Base-by-base conservation (phyloP, 1,140 invertebrate genomes). In the Cyclargus thomasi region DNA sequence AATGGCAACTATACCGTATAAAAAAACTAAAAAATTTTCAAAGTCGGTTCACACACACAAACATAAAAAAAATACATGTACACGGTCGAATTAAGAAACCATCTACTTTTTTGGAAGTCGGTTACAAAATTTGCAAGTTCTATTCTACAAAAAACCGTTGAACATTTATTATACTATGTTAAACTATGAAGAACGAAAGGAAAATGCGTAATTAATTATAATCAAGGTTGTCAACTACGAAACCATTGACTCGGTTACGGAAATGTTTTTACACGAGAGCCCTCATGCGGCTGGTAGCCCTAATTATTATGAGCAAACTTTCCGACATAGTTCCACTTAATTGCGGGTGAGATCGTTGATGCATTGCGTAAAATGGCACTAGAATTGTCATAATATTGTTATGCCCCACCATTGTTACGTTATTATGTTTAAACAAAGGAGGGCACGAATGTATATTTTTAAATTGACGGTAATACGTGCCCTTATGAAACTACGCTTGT, bases 301-400 rank as follows among this genome's bases (percentile, higher is more conserved):
- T 47, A 47, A 47, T 47, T 47, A 47, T 47, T 47, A 47, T 47
- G 39, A 47, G 39, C 39, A 14, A 47, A 47, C 39, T 47, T 47
- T 47, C 39, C 39, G 39, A 47, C 39, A 47, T 47, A 47, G 39
- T 47, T 47, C 39, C 11, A 47, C 11, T 47, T 47, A 47, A 47
- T 47, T 47, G 39, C 39, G 39, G 11, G 11, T 7, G 39, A 3
- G 11, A 47, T 47, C 39, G 39, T 11, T 14, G 29, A 47, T 47
- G 39, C 39, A 16, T 47, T 47, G 39, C 14, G 39, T 47, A 47
- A 47, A 35, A 47, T 16, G 39, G 39, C 39, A 47, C 39, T 47
- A 47, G 39, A 47, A 47, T 11, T 47, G 39, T 47, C 39, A 47
- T 47, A 47, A 47, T 47, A 47, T 47, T 47, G 39, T 47, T 47